A percentile compares a stretch with the other conserved stretches of the same genome.
Conservation (phyloP, 2,888 invertebrate genomes). For the Hoplodrina ambigua region DNA sequence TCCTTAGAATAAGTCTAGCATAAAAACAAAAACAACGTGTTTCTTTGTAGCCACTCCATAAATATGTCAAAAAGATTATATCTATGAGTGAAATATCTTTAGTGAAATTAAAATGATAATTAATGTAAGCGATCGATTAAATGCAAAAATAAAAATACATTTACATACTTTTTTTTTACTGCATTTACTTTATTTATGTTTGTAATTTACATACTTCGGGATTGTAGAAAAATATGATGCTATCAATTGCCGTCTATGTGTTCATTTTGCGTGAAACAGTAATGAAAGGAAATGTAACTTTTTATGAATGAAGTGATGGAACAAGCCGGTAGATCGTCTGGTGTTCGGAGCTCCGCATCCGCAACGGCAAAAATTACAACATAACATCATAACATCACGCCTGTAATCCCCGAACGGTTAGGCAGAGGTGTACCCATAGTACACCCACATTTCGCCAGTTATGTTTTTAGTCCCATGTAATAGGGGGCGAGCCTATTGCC, state of each 20-base stretch:
- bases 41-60: conserved; percentile 2
- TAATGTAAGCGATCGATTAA: conserved; percentile 20
- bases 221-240: background rate
- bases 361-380: background rate
- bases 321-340: background rate
- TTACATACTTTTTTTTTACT: conserved; percentile 12
- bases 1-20: conserved; percentile 14
- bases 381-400: too few relatives aligned
- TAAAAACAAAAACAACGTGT: conserved; percentile 10
- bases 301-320: conserved; percentile 5
- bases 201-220: conserved; percentile 7
- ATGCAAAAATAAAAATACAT: conserved; percentile 8
- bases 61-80: conserved; percentile 32
- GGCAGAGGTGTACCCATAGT: too few relatives aligned
- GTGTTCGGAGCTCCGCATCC: background rate
- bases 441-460: too few relatives aligned
- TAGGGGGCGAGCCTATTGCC: too few relatives aligned
- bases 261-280: background rate
- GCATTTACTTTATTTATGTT: conserved; percentile 3
- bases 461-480: too few relatives aligned
- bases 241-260: background rate
- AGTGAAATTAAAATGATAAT: conserved; percentile 46
- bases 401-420: too few relatives aligned
- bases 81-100: conserved; percentile 29
- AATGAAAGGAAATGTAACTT: background rate